Evolutionary conservation across 2,113 vertebrate genomes (phyloP).

Genomic region (Pithys albifrons): DNA sequence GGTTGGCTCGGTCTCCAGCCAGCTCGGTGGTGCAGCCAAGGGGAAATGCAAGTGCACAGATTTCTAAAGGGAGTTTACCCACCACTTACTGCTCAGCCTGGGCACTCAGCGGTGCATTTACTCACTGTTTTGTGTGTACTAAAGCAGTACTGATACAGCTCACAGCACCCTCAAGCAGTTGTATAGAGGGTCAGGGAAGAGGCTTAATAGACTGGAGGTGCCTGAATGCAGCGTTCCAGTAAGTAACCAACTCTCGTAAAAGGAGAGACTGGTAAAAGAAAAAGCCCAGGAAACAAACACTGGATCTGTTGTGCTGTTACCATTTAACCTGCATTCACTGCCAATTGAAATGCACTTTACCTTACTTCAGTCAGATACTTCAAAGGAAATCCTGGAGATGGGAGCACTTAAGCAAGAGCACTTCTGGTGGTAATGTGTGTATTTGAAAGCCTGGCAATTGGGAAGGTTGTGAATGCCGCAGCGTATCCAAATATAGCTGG

Average conservation of each 20-base stretch:
- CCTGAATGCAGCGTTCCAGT: constrained; percentile 32
- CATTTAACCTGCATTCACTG: constrained; percentile 70
- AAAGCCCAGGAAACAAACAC: constrained; percentile 64
- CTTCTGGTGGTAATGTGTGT: constrained; percentile 70
- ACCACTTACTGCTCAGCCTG: constrained; percentile 25
- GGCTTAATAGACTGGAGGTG: constrained; percentile 54
- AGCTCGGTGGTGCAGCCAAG: neutral
- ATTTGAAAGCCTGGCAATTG: constrained; percentile 69
- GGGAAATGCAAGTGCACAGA: neutral
- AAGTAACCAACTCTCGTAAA: constrained; percentile 28
- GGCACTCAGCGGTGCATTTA: constrained; percentile 26
- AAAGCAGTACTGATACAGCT: constrained; percentile 32
- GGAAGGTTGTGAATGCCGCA: constrained; percentile 63
- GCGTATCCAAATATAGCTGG: constrained; percentile 55
- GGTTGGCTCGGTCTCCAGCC: neutral
- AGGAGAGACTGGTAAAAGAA: constrained; percentile 58
- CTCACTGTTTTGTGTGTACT: constrained; percentile 45
- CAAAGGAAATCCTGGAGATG: constrained; percentile 69
- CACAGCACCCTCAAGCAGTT: constrained; percentile 43
- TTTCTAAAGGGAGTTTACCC: constrained; percentile 42
- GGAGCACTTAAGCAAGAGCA: constrained; percentile 72
- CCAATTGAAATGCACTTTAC: constrained; percentile 72
- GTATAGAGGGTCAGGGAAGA: constrained; percentile 29
- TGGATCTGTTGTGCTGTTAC: constrained; percentile 68
- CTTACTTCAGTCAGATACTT: constrained; percentile 71